A percentile compares a stretch with the other conserved stretches of the same genome.
These are phyloP conservation scores for Nesoenas mayeri DNA, from an alignment of 2,113 vertebrate genomes.

Conservation along the genomic window DNA sequence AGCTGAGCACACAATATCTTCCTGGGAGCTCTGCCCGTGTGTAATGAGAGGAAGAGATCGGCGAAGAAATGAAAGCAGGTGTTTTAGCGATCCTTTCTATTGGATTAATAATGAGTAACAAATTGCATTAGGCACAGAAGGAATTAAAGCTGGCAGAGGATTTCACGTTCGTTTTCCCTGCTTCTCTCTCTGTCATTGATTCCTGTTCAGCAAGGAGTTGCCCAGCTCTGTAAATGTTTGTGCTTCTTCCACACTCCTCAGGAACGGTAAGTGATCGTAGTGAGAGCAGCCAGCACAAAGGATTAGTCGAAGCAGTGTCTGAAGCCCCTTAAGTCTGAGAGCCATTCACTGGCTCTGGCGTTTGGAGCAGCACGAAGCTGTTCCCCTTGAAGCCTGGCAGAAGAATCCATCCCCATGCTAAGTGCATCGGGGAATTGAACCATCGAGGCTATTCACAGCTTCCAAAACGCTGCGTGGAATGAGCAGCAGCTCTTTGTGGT, in stretches of 20 bases:
- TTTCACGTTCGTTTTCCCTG: neutral
- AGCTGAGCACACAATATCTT: neutral
- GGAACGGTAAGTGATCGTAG: neutral
- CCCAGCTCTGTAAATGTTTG: conserved; percentile 10
- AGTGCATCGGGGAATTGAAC: neutral
- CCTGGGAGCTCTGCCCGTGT: neutral
- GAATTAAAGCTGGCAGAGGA: conserved; percentile 36
- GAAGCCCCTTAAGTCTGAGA: neutral
- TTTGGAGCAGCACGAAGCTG: neutral
- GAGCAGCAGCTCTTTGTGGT: neutral
- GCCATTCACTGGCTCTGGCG: neutral
- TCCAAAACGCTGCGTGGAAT: neutral
- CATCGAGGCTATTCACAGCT: neutral
- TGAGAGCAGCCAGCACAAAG: neutral
- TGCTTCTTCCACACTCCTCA: neutral
- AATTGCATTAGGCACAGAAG: conserved; percentile 48
- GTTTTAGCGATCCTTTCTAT: neutral
- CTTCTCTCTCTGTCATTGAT: neutral
- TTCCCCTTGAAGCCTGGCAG: neutral
- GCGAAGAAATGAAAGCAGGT: conserved; percentile 28
- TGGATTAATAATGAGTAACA: conserved; percentile 55
- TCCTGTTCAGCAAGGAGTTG: neutral
- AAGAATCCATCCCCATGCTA: neutral
- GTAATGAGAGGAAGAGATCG: fast-evolving
- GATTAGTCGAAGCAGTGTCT: neutral